phyloP scores from a whole-genome alignment of 1,140 invertebrate genomes.

The Drosophila carrolli region DNA sequence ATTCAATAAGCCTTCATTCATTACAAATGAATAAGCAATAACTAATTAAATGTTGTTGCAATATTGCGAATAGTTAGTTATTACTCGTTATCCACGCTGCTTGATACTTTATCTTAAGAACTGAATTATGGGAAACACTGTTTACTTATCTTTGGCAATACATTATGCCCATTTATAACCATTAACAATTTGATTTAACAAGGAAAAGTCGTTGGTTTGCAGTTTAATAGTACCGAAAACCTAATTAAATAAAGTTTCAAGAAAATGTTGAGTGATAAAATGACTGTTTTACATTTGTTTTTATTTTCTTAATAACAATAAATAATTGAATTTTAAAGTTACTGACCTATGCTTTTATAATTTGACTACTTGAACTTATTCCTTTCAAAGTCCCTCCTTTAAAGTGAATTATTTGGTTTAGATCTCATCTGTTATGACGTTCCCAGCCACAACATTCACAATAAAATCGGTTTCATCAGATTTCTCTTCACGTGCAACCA shows the following conservation, averaged over 20 bases:
- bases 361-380: background rate
- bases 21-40: background rate
- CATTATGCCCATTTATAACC: constrained; percentile 2
- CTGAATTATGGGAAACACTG: background rate
- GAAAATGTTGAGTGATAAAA: too few relatives aligned
- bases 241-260: too few relatives aligned
- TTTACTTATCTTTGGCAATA: constrained; percentile 8
- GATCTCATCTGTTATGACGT: background rate
- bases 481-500: constrained; percentile 8
- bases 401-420: background rate
- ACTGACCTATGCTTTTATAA: constrained; percentile 16
- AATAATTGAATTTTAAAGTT: background rate
- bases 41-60: background rate
- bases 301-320: background rate
- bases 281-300: background rate
- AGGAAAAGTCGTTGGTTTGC: too few relatives aligned
- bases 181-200: background rate
- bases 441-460: constrained; percentile 2
- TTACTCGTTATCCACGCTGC: background rate
- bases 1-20: constrained; percentile 1
- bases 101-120: constrained; percentile 21
- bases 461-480: constrained; percentile 1
- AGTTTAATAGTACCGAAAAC: background rate
- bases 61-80: background rate
- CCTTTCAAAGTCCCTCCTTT: background rate